Conservation (phyloP, 2,113 vertebrate species). For the Ornithorhynchus anatinus region DNA sequence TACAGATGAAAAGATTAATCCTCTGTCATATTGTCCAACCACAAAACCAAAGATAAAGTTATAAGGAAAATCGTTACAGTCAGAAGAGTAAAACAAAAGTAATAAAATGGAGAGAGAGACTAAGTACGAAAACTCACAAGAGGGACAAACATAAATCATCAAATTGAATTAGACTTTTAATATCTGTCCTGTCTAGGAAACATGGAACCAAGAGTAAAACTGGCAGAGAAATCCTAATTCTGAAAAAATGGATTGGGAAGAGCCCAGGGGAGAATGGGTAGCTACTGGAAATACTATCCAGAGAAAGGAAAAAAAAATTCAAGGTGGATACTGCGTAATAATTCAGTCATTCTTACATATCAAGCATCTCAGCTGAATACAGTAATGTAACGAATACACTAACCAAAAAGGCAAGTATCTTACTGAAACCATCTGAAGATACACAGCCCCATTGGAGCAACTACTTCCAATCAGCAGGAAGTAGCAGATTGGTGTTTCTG, state of each 20-base stretch:
- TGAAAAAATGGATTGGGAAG: background rate
- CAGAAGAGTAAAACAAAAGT: background rate
- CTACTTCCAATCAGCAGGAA: constrained; percentile 13
- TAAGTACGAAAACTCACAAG: background rate
- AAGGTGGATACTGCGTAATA: no score
- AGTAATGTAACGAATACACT: no score
- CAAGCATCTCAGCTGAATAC: background rate
- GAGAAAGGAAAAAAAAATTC: no score
- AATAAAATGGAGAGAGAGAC: background rate
- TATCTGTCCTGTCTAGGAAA: constrained; percentile 9
- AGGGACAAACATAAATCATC: background rate
- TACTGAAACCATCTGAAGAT: no score
- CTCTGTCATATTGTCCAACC: background rate
- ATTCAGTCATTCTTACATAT: background rate
- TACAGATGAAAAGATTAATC: background rate
- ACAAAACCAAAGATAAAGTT: background rate
- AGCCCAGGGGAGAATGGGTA: no score
- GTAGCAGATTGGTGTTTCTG: constrained; percentile 34
- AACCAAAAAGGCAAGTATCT: no score
- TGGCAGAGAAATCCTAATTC: background rate
- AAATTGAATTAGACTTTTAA: constrained; percentile 14
- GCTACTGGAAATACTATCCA: no score
- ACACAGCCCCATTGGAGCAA: no score
- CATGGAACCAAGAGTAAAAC: background rate
- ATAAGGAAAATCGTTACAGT: background rate